Evolutionary conservation across 2,113 vertebrate genomes (phyloP), one percentile per base, ranked within the genome.

Genomic region (Vulpes vulpes): DNA sequence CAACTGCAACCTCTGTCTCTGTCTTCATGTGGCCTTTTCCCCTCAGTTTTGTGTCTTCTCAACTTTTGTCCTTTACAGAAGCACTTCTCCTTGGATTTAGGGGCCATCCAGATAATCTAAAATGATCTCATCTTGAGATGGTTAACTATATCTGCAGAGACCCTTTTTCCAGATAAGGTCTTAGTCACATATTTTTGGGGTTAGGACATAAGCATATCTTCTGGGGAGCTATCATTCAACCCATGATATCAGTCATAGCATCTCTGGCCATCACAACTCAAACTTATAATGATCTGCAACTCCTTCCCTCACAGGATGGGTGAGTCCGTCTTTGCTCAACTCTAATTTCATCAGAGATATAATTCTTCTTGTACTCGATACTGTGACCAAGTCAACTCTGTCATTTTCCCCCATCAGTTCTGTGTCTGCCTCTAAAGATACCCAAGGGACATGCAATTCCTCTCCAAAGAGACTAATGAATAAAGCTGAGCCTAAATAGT

Each of bases 291-390:
- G 30, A 92, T 67, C 64, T 82, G 38, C 49, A 64, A 67, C 11
- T 35, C 32, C 59, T 96, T 62, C n/a, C 4, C 3, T 92, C 81
- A 92, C 30, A 88, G 92, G 25, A 38, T 16, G 69, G 11, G 15
- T 32, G 11, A 69, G 88, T 92, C 22, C 49, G 64, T 69, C 78
- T 67, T 78, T 60, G 2, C 27, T 93, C 15, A 95, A 32, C 57
- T 82, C 65, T 91, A 43, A 65, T 94, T 90, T 94, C 14, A 69
- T 89, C 51, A 93, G 92, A 79, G 20, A 79, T 38, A 74, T 12
- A 53, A 22, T 87, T 97, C 8, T 57, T 64, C 53, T 20, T 59
- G 6, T 64, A 10, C 43, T 1, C 65, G 57, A 25, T 64, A 81
- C n/a, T 38, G 17, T 85, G 57, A 14, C 49, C 51, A 91, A 93